phyloP scores from a whole-genome alignment of 1,140 invertebrate genomes.

The Bradynema listronoti region DNA sequence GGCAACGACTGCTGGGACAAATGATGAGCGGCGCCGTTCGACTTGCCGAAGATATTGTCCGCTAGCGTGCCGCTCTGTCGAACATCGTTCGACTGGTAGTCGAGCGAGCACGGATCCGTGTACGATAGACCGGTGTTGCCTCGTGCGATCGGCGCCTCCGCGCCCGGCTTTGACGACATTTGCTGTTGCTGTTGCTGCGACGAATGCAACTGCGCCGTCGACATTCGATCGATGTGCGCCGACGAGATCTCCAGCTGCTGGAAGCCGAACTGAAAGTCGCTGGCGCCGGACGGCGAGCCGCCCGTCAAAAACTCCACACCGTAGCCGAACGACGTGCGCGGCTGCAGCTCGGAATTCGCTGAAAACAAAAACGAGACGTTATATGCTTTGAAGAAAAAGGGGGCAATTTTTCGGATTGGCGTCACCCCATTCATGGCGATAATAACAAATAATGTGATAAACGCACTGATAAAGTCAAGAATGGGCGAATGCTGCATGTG shows the following conservation, averaged over 20 bases:
- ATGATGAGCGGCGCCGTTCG: no score
- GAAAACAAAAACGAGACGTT: not conserved
- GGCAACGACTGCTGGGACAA: no score
- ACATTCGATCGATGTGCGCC: not conserved
- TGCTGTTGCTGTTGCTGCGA: not conserved
- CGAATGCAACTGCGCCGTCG: not conserved
- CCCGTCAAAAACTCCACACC: conserved; percentile 11
- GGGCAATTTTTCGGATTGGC: no score
- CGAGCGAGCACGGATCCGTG: conserved; percentile 2
- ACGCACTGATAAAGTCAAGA: no score
- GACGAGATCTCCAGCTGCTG: no score
- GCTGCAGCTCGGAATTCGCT: not conserved
- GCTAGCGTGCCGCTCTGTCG: not conserved
- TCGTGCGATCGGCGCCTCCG: no score
- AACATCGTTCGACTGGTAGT: conserved; percentile 4
- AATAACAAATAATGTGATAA: no score
- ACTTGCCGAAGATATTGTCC: not conserved
- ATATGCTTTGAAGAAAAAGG: no score
- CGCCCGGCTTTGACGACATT: conserved; percentile 1
- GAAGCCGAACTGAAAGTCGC: conserved; percentile 9
- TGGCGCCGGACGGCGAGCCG: not conserved
- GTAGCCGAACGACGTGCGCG: not conserved
- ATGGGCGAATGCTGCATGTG: no score
- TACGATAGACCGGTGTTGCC: not conserved
- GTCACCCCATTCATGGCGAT: no score